phyloP scores from a whole-genome alignment of 2,888 invertebrate species.

The Notodonta dromedarius region DNA sequence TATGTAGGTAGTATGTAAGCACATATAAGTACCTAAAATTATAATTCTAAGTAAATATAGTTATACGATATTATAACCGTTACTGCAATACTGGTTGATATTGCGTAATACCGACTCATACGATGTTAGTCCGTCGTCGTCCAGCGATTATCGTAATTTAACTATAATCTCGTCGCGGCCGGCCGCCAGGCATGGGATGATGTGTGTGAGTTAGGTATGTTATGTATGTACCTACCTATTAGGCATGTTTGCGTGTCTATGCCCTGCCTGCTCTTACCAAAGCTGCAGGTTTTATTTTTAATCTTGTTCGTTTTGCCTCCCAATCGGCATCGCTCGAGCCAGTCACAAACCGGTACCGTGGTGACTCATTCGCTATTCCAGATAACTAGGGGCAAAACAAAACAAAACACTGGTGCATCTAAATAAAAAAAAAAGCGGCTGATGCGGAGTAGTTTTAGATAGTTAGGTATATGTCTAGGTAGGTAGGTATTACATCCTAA shows the following conservation, averaged over 20 bases:
- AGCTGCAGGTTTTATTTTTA: conserved; percentile 37
- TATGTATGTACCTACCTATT: not conserved
- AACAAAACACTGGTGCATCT: conserved; percentile 5
- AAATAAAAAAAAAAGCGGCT: not conserved
- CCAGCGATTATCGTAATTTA: not conserved
- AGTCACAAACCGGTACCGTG: conserved; percentile 41
- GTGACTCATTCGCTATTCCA: conserved; percentile 39
- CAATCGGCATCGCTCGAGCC: conserved; percentile 39
- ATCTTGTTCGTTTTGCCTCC: conserved; percentile 32
- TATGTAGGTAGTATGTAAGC: too few species aligned
- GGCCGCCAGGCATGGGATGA: not conserved
- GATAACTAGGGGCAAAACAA: conserved; percentile 18
- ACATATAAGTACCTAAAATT: too few species aligned
- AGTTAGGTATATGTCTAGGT: too few species aligned
- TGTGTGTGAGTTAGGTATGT: not conserved
- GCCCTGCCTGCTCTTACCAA: conserved; percentile 24
- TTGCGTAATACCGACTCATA: conserved; percentile 33
- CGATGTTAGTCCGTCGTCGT: not conserved
- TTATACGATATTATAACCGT: too few species aligned
- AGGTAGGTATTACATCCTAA: too few species aligned
- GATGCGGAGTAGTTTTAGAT: too few species aligned
- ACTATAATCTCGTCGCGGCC: too few species aligned
- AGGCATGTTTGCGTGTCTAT: not conserved
- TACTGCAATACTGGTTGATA: not conserved
- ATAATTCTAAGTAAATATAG: too few species aligned